A percentile compares a stretch with the other conserved stretches of the same genome.
Evolutionary conservation across 2,888 invertebrate species (phyloP).

Genomic region (Euspilapteryx auroguttella): DNA sequence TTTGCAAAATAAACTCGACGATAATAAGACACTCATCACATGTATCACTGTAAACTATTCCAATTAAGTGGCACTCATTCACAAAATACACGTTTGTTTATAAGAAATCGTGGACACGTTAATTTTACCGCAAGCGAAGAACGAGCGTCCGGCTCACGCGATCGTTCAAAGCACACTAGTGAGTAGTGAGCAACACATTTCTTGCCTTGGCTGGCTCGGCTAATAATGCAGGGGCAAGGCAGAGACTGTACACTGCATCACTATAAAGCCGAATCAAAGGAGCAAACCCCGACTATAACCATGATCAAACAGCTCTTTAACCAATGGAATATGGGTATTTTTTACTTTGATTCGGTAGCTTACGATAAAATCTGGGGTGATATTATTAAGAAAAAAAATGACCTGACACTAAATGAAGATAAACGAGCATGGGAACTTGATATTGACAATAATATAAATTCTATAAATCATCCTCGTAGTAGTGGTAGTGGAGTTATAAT

Average conservation of each 20-base stretch:
- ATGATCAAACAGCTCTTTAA: neutral
- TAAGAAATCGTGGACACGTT: no score
- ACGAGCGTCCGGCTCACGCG: slow-evolving; percentile 28
- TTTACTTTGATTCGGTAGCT: neutral
- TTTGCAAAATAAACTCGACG: neutral
- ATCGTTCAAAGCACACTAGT: slow-evolving; percentile 35
- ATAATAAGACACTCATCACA: slow-evolving; percentile 20
- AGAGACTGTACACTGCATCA: neutral
- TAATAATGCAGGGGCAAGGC: neutral
- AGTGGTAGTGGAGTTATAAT: no score
- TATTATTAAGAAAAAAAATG: neutral
- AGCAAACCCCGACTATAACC: neutral
- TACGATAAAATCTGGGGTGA: neutral
- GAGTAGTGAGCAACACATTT: no score
- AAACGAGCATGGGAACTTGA: no score
- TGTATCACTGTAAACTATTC: slow-evolving; percentile 1
- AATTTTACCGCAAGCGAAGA: no score
- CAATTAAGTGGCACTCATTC: no score
- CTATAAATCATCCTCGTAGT: no score
- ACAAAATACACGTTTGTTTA: slow-evolving; percentile 1
- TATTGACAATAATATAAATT: no score
- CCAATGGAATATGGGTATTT: neutral
- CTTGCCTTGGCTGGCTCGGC: neutral
- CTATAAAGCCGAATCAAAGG: neutral
- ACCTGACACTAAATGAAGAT: neutral